These are phyloP conservation scores for Brenthis ino DNA, from an alignment of 2,888 invertebrate genomes.

Conservation along the genomic window DNA sequence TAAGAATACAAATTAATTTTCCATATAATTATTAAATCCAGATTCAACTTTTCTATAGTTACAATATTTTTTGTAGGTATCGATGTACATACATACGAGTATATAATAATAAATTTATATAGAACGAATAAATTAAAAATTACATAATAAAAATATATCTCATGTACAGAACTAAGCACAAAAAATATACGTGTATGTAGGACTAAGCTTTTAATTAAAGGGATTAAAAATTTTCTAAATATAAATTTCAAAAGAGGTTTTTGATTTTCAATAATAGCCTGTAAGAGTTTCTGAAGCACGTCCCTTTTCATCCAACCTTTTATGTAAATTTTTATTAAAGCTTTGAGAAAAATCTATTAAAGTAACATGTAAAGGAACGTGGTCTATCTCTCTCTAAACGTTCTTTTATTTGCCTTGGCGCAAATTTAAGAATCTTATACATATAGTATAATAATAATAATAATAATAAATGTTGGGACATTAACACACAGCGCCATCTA, in stretches of 20 bases:
- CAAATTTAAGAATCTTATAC: background rate
- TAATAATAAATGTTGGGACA: too few species aligned
- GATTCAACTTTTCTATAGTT: too few species aligned
- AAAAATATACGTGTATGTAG: background rate
- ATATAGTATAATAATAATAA: too few species aligned
- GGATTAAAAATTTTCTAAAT: background rate
- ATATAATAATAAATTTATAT: too few species aligned
- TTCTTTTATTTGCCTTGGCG: background rate
- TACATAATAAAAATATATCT: too few species aligned
- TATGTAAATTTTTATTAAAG: conserved; percentile 31
- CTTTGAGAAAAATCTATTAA: conserved; percentile 26
- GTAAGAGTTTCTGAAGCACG: conserved; percentile 29
- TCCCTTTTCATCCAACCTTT: conserved; percentile 25
- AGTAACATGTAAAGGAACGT: conserved; percentile 16
- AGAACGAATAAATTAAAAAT: too few species aligned
- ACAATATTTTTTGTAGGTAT: too few species aligned
- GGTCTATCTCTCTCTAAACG: conserved; percentile 20
- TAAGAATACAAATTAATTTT: too few species aligned
- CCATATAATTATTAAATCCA: too few species aligned
- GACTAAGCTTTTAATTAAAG: background rate
- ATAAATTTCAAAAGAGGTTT: conserved; percentile 11
- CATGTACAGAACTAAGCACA: too few species aligned
- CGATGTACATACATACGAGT: too few species aligned
- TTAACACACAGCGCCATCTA: too few species aligned
- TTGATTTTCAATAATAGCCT: conserved; percentile 22